phyloP scores from a whole-genome alignment of 2,113 vertebrate species.

The Vicugna pacos region DNA sequence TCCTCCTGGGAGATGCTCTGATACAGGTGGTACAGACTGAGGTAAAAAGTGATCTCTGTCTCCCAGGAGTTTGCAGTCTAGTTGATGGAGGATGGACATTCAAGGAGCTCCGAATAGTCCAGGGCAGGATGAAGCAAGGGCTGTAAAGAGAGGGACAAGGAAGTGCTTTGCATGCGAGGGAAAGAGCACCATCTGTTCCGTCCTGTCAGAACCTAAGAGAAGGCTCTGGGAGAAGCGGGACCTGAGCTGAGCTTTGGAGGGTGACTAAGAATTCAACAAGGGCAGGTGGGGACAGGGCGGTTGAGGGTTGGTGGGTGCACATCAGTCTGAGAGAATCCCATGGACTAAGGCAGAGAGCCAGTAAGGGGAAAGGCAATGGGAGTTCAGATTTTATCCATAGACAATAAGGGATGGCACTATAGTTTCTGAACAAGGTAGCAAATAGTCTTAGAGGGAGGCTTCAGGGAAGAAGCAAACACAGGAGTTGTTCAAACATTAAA shows the following conservation, averaged over 20 bases:
- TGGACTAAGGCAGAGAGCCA: neutral
- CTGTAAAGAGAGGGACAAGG: neutral
- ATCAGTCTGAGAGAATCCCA: neutral
- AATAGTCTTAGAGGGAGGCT: neutral
- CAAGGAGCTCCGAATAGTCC: neutral
- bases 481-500: neutral
- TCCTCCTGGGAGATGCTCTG: neutral
- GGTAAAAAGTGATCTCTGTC: neutral
- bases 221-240: neutral
- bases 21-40: neutral
- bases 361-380: neutral
- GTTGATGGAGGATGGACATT: neutral
- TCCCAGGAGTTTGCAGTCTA: neutral
- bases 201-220: fast-evolving
- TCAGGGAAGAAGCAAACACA: neutral
- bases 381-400: neutral
- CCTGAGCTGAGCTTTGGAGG: conserved; percentile 1
- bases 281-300: neutral
- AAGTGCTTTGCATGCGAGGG: neutral
- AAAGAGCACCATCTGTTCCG: too few species aligned
- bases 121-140: neutral
- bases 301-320: neutral
- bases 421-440: neutral
- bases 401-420: neutral
- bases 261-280: neutral